Conservation (phyloP, 1,140 invertebrate genomes). For the Diploscapter pachys region DNA sequence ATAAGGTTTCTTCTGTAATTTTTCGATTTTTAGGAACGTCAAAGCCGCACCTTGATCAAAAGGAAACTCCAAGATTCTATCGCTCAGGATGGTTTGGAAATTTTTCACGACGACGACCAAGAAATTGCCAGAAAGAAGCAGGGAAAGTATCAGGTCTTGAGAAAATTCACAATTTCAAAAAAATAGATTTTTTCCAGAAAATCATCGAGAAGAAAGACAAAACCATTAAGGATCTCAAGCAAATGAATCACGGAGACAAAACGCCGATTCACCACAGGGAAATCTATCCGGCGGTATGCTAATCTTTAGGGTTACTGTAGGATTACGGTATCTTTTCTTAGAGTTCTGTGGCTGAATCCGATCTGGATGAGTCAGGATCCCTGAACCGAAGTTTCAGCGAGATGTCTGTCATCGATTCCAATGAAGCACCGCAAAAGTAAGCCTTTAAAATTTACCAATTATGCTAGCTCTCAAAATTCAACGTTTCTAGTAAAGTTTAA, state of each 20-base stretch:
- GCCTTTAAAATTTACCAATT: too few relatives aligned
- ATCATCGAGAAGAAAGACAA: background rate
- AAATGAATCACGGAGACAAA: background rate
- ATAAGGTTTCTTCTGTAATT: too few relatives aligned
- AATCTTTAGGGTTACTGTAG: background rate
- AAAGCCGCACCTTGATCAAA: too few relatives aligned
- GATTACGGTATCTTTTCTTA: too few relatives aligned
- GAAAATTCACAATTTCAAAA: background rate
- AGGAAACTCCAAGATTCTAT: slow-evolving; percentile 3
- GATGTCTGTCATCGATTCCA: too few relatives aligned
- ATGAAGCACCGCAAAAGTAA: too few relatives aligned
- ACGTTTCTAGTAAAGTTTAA: too few relatives aligned
- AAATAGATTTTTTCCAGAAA: background rate
- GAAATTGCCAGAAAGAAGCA: slow-evolving; percentile 8
- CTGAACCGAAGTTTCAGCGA: too few relatives aligned
- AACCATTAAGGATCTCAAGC: background rate
- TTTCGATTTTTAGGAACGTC: too few relatives aligned
- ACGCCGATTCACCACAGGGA: slow-evolving; percentile 12
- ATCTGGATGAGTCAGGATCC: too few relatives aligned
- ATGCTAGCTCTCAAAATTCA: too few relatives aligned
- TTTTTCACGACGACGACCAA: slow-evolving; percentile 5
- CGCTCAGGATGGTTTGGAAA: slow-evolving; percentile 11
- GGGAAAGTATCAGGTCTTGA: background rate
- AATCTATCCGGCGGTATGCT: slow-evolving; percentile 7
- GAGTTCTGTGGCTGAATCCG: too few relatives aligned